Percentiles rank a stretch among this genome's conserved stretches.
Evolutionary conservation across 2,113 vertebrate genomes (phyloP).

Genomic region (Paramisgurnus dabryanus): DNA sequence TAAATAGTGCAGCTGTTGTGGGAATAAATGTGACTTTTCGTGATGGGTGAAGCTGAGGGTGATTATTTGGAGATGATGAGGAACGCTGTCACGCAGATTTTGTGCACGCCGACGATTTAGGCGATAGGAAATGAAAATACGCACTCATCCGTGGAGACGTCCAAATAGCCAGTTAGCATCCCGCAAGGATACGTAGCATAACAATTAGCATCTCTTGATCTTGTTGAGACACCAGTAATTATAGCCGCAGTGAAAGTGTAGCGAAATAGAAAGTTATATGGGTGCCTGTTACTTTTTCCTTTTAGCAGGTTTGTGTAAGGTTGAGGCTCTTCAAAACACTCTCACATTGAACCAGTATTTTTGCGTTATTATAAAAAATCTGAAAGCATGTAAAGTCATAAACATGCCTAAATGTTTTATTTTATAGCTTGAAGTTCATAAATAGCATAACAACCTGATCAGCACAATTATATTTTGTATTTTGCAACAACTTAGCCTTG

Average conservation of each 20-base stretch:
- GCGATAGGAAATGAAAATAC: constrained; percentile 55
- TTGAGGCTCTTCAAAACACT: not conserved
- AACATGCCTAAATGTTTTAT: too few relatives aligned
- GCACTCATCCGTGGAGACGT: constrained; percentile 52
- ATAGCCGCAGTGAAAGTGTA: not conserved
- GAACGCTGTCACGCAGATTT: constrained; percentile 60
- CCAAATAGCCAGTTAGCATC: constrained; percentile 43
- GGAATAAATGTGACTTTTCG: constrained; percentile 49
- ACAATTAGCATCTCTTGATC: constrained; percentile 57
- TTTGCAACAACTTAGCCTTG: too few relatives aligned
- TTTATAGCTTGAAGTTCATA: too few relatives aligned
- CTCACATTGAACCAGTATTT: not conserved
- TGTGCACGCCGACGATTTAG: constrained; percentile 40
- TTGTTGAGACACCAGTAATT: constrained; percentile 51
- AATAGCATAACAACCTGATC: too few relatives aligned
- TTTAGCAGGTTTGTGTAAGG: not conserved
- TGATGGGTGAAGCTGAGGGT: constrained; percentile 45
- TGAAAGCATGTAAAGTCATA: too few relatives aligned
- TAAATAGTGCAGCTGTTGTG: constrained; percentile 56
- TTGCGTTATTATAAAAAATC: too few relatives aligned
- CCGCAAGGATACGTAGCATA: constrained; percentile 52
- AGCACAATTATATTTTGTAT: too few relatives aligned
- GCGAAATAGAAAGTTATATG: constrained; percentile 21
- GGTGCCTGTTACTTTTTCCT: not conserved
- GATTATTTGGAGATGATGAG: constrained; percentile 60